A percentile compares a stretch with the other conserved stretches of the same genome.
Conservation (phyloP, 92 coral and sea anemone genomes). For the Porites divaricata region DNA sequence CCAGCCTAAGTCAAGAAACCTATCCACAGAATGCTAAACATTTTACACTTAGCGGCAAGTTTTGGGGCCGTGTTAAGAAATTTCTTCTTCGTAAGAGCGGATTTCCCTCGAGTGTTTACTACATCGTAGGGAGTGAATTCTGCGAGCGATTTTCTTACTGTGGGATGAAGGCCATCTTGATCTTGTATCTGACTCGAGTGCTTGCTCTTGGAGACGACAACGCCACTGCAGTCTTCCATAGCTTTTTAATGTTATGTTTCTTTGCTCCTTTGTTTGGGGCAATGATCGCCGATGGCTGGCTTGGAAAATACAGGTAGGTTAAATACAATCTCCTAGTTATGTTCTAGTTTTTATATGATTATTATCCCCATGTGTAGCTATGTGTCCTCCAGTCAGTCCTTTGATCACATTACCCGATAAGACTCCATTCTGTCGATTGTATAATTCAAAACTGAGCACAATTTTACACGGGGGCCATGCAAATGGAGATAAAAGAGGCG, state of each 20-base stretch:
- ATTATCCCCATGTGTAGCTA: too few species aligned
- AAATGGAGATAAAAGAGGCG: too few species aligned
- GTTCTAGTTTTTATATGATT: not conserved
- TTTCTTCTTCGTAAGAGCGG: slow-evolving; percentile 63
- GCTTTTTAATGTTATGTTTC: slow-evolving; percentile 79
- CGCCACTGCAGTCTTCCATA: slow-evolving; percentile 73
- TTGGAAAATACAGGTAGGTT: slow-evolving; percentile 82
- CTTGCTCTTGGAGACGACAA: slow-evolving; percentile 54
- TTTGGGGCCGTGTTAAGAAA: slow-evolving; percentile 76
- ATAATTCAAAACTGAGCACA: too few species aligned
- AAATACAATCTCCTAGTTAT: not conserved
- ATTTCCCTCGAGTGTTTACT: slow-evolving; percentile 78
- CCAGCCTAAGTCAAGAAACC: not conserved
- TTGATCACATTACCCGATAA: too few species aligned
- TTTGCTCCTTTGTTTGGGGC: slow-evolving; percentile 87
- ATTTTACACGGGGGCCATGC: too few species aligned
- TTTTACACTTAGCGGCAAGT: slow-evolving; percentile 67
- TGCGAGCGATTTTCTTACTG: slow-evolving; percentile 86
- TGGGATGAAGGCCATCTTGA: slow-evolving; percentile 85
- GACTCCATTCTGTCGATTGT: too few species aligned
- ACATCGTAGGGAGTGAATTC: slow-evolving; percentile 82
- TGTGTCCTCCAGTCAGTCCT: not conserved
- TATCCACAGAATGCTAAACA: not conserved
- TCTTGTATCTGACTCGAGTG: slow-evolving; percentile 70
- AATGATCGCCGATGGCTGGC: slow-evolving; percentile 90